Evolutionary conservation across 1,140 invertebrate species (phyloP), one percentile per base, ranked within the genome.

Genomic region (Limonius californicus): DNA sequence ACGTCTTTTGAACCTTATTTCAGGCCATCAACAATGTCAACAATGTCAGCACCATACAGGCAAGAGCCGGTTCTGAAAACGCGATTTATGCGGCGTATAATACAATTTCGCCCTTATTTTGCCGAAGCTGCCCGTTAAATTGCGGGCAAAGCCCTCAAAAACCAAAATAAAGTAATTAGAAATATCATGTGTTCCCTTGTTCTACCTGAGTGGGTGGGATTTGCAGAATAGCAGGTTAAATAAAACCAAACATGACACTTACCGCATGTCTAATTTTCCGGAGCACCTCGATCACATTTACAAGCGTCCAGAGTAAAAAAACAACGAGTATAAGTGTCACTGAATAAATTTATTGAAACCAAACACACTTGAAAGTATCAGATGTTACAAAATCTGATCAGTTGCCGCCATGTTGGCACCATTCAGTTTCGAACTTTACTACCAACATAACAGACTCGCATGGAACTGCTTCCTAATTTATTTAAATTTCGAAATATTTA

Each of bases 111-210:
- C 3, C 23, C 9, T 9, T 9, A 27, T 27, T 27, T 27, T 27
- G 9, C 23, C 9, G 9, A 27, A 27, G 9, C 23, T 27, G 9
- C 9, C 9, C 9, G 9, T 27, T 9, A 27, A 27, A 27, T 27
- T 27, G 9, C 9, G 3, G 3, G 9, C 9, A 27, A 27, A 4
- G 9, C 23, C 23, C 9, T 27, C 9, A 9, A 27, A 27, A 27
- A 27, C 42, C 11, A 32, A 20, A 43, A 69, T 62, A 66, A 67
- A 27, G 21, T 39, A 59, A 62, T 42, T 54, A 55, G 63, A 67
- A 69, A 60, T 67, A 62, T 67, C 67, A 69, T 69, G 62, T 67
- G 67, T 55, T 59, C 45, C 4, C 45, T 45, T 18, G 20, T 50
- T 11, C 50, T 30, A 64, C 47, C 54, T 54, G 45, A 39, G 59